Percentiles rank a stretch among this genome's conserved stretches.
These are phyloP conservation scores for Orius laevigatus DNA, from an alignment of 1,140 invertebrate genomes.

Conservation along the genomic window DNA sequence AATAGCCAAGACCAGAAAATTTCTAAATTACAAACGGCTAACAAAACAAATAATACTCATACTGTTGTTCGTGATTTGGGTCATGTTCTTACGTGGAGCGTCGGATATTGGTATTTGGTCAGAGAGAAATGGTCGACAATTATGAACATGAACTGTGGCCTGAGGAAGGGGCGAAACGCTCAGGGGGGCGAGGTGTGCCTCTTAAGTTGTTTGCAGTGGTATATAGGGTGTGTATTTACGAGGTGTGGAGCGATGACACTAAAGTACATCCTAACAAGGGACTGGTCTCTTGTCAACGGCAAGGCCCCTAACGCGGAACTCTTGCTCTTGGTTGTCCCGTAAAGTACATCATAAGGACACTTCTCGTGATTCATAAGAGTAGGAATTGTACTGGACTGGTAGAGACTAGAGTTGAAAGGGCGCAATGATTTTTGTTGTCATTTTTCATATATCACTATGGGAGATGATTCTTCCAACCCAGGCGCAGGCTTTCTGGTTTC, in stretches of 20 bases:
- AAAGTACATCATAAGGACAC: too few relatives aligned
- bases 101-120: conserved; percentile 14
- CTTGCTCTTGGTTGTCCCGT: too few relatives aligned
- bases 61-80: conserved; percentile 9
- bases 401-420: too few relatives aligned
- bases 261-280: too few relatives aligned
- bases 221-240: conserved; percentile 50
- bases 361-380: too few relatives aligned
- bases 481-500: too few relatives aligned
- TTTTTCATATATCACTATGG: too few relatives aligned
- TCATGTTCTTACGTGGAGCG: conserved; percentile 13
- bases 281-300: too few relatives aligned
- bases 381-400: too few relatives aligned
- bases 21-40: conserved; percentile 46
- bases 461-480: too few relatives aligned
- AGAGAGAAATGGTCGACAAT: conserved; percentile 17
- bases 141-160: conserved; percentile 22
- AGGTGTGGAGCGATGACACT: conserved; percentile 43
- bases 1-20: conserved; percentile 36
- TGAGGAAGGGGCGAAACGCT: conserved; percentile 25
- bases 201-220: conserved; percentile 39
- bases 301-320: too few relatives aligned
- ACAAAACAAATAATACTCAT: conserved; percentile 31
- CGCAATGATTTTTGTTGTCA: too few relatives aligned
- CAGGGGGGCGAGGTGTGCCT: conserved; percentile 22